phyloP scores from a whole-genome alignment of 1,140 invertebrate species.

The Hylyphantes graminicola region DNA sequence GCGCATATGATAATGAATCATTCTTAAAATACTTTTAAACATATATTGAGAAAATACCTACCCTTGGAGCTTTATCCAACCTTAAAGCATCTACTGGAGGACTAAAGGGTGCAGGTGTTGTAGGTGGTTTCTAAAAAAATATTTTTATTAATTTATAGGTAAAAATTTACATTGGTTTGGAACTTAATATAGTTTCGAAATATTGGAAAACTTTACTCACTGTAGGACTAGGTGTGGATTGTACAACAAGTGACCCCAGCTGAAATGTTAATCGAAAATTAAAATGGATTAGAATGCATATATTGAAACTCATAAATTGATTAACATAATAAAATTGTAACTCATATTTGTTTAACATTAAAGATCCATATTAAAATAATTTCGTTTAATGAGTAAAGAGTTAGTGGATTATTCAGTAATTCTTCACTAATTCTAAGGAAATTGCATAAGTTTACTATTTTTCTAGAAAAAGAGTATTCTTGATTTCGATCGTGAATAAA shows the following conservation, averaged over 20 bases:
- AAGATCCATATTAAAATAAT: too few relatives aligned
- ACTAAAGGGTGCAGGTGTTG: constrained; percentile 72
- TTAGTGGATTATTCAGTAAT: too few relatives aligned
- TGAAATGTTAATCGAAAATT: constrained; percentile 67
- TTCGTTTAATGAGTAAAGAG: too few relatives aligned
- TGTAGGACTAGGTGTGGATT: constrained; percentile 77
- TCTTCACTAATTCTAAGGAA: too few relatives aligned
- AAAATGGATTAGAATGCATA: not conserved
- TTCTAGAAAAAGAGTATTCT: too few relatives aligned
- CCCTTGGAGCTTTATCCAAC: constrained; percentile 82
- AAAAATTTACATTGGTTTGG: too few relatives aligned
- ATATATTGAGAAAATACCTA: constrained; percentile 71
- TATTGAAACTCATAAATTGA: too few relatives aligned
- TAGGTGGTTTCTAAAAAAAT: constrained; percentile 64
- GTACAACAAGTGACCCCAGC: constrained; percentile 80
- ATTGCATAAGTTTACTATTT: too few relatives aligned
- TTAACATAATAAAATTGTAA: too few relatives aligned
- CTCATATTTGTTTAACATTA: too few relatives aligned
- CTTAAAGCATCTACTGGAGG: constrained; percentile 83
- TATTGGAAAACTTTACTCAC: constrained; percentile 18
- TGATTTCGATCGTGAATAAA: too few relatives aligned
- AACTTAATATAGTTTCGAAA: not conserved
- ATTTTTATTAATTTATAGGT: not conserved
- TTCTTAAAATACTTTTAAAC: constrained; percentile 1
- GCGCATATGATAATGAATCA: too few relatives aligned